phyloP scores from a whole-genome alignment of 2,888 invertebrate species.

The Polyploca ridens region DNA sequence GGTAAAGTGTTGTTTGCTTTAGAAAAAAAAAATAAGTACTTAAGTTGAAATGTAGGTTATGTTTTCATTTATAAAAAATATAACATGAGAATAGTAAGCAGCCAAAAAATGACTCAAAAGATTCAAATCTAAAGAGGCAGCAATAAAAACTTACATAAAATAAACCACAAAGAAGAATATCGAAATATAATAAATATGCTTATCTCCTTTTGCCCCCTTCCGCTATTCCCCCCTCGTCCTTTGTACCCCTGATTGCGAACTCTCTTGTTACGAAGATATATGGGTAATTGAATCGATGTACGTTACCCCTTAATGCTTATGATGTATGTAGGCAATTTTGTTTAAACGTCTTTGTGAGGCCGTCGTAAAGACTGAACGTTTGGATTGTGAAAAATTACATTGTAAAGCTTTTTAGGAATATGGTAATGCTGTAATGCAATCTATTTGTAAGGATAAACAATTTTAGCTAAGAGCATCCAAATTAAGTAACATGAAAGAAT shows the following conservation, averaged over 20 bases:
- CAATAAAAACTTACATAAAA: neutral
- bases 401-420: slow-evolving; percentile 28
- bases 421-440: neutral
- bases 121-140: neutral
- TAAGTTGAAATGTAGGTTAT: too few relatives aligned
- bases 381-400: slow-evolving; percentile 30
- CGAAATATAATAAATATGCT: neutral
- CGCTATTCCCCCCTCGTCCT: neutral
- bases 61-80: too few relatives aligned
- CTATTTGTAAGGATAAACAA: too few relatives aligned
- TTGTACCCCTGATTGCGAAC: slow-evolving; percentile 16
- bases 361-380: slow-evolving; percentile 33
- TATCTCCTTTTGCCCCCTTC: neutral
- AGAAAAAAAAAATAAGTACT: too few relatives aligned
- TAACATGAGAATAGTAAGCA: too few relatives aligned
- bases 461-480: too few relatives aligned
- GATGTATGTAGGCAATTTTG: slow-evolving; percentile 54
- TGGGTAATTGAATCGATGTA: slow-evolving; percentile 49
- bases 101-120: too few relatives aligned
- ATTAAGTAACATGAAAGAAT: too few relatives aligned
- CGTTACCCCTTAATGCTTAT: slow-evolving; percentile 37
- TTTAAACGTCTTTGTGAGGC: slow-evolving; percentile 45
- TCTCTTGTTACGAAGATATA: slow-evolving; percentile 37
- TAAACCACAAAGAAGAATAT: neutral
- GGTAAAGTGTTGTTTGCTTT: too few relatives aligned